Base-by-base conservation (phyloP, 2,113 vertebrate genomes). In the Perca fluviatilis region DNA sequence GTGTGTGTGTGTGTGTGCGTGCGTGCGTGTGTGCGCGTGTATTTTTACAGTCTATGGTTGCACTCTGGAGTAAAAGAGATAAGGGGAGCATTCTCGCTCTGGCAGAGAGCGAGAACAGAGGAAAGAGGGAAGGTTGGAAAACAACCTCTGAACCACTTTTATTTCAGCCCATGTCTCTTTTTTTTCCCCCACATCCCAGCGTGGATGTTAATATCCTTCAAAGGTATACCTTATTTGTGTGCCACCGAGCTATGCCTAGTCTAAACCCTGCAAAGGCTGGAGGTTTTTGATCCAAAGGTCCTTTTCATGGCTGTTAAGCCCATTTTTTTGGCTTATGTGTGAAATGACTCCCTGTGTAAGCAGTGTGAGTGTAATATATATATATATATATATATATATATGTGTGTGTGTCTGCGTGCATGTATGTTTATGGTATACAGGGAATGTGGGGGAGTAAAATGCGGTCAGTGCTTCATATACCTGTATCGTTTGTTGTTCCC, bases 141-240 rank as follows among this genome's bases (percentile, higher is more conserved):
- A 76, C 83, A 78, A 63, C 74, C 78, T 86, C 77, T 64, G 70
- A 86, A 87, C 80, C 19, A 3, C 66, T 78, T 74, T 79, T 69
- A 76, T 85, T 84, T 62, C 10, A 40, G 56, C 25, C 66, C 49
- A 14, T 64, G 53, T 83, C 33, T 77, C 63, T 77, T 54, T 50
- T 79, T 64, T 73, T 61, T 9, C 18, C 46, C 16, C 62, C n/a
- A 78, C 85, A 82, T 83, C 82, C 66, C 76, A 79, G 68, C 23
- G n/a, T 83, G 77, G 84, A 84, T 80, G 77, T 73, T 87, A 74
- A 84, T 77, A 83, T 68, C 77, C 83, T 93, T 93, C 73, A 85
- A 82, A 91, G 84, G 76, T 86, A 89, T 88, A 92, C 51, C 69
- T 80, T 84, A 92, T 90, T 91, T 90, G 60, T 79, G 62, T 69